phyloP scores from a whole-genome alignment of 1,140 invertebrate species.

The Ephestia elutella region DNA sequence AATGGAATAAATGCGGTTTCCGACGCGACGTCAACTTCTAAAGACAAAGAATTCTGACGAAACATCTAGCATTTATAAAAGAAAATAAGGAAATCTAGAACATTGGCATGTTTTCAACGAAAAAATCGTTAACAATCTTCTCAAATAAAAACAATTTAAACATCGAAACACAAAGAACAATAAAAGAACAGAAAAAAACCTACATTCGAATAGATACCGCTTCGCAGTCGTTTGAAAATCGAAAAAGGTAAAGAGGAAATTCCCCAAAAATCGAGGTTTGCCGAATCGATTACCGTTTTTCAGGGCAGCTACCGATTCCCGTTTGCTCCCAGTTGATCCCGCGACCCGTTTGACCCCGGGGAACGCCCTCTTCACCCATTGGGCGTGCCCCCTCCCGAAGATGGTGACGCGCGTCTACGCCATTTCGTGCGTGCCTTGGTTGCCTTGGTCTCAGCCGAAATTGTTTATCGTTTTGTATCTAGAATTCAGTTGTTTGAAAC shows the following conservation, averaged over 20 bases:
- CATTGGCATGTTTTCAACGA: no score
- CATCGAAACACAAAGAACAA: no score
- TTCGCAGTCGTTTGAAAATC: background rate
- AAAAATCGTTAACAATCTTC: no score
- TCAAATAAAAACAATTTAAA: no score
- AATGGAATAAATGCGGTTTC: no score
- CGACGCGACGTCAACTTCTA: no score
- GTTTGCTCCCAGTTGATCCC: conserved; percentile 50
- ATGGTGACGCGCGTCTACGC: conserved; percentile 33
- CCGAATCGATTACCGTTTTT: conserved; percentile 1
- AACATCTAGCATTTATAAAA: no score
- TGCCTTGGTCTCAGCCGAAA: background rate
- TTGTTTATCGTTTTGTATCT: no score
- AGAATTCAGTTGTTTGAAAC: no score
- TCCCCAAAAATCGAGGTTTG: background rate
- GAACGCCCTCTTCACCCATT: conserved; percentile 33
- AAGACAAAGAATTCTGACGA: no score
- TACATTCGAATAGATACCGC: background rate
- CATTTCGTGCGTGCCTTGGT: conserved; percentile 1
- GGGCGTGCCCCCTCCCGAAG: conserved; percentile 42
- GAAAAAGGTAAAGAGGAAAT: background rate
- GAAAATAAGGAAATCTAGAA: no score
- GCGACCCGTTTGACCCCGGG: conserved; percentile 44
- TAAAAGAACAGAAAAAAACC: no score
- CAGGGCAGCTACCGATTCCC: conserved; percentile 32